Conservation (phyloP, 2,797 vertebrate genomes). For the Acridotheres tristis region DNA sequence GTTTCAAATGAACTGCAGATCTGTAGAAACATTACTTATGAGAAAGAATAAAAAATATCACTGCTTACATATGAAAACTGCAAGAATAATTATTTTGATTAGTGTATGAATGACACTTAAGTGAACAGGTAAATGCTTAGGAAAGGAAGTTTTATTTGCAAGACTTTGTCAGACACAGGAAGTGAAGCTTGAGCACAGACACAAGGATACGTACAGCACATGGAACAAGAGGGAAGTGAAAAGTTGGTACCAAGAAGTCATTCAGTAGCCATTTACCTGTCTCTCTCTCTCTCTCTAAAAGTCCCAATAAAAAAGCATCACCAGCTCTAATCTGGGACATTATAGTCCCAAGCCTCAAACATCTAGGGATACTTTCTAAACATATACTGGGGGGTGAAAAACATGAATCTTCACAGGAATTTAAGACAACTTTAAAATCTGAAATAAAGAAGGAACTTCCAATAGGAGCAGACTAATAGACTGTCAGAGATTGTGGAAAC, state of each 20-base stretch:
- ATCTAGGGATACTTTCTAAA: background rate
- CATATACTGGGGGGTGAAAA: background rate
- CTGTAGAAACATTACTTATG: constrained; percentile 45
- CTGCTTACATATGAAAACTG: background rate
- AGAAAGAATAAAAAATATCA: constrained; percentile 48
- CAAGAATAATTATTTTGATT: background rate
- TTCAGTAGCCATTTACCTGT: background rate
- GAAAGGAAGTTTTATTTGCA: background rate
- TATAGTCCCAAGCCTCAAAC: background rate
- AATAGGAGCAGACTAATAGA: background rate
- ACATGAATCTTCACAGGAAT: background rate
- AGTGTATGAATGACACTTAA: background rate
- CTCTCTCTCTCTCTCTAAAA: background rate
- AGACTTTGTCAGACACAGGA: background rate
- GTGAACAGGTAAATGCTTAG: background rate
- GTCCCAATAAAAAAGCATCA: background rate
- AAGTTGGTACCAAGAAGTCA: background rate
- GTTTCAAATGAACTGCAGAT: constrained; percentile 39
- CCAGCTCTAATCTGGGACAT: background rate
- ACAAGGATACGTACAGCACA: background rate
- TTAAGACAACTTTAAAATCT: background rate
- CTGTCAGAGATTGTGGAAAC: background rate
- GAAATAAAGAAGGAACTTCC: background rate
- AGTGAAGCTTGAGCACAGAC: background rate
- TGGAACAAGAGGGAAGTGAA: background rate